These are phyloP conservation scores for Pogona vitticeps DNA, from an alignment of 2,113 vertebrate genomes.

Conservation along the genomic window DNA sequence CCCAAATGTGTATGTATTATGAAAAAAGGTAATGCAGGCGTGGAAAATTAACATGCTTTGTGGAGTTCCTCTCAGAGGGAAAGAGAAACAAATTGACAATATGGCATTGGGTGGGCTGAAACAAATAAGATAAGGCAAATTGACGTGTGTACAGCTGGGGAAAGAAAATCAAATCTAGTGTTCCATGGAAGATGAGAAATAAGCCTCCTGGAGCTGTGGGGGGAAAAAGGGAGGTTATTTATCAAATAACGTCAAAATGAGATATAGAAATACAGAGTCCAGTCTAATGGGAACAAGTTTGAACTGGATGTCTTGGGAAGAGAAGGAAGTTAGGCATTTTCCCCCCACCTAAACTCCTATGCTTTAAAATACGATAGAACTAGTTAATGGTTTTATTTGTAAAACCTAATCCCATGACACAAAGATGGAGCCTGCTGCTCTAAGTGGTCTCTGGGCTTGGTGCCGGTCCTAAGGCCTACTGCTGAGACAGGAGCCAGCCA, in stretches of 20 bases:
- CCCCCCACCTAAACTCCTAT: neutral
- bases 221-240: neutral
- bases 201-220: neutral
- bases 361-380: neutral
- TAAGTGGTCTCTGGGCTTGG: neutral
- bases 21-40: neutral
- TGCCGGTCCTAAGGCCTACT: neutral
- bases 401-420: neutral
- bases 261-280: neutral
- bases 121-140: conserved; percentile 1
- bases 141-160: neutral
- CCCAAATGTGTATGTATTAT: neutral
- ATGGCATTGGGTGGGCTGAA: neutral
- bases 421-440: neutral
- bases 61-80: neutral
- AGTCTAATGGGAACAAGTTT: neutral
- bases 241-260: neutral
- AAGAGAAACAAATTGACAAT: neutral
- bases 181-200: neutral
- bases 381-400: neutral
- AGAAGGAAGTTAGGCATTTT: neutral
- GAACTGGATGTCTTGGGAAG: neutral
- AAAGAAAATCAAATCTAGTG: neutral
- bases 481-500: accelerated
- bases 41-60: neutral